Base-by-base conservation (phyloP, 1,140 invertebrate species). In the Aethina tumida region DNA sequence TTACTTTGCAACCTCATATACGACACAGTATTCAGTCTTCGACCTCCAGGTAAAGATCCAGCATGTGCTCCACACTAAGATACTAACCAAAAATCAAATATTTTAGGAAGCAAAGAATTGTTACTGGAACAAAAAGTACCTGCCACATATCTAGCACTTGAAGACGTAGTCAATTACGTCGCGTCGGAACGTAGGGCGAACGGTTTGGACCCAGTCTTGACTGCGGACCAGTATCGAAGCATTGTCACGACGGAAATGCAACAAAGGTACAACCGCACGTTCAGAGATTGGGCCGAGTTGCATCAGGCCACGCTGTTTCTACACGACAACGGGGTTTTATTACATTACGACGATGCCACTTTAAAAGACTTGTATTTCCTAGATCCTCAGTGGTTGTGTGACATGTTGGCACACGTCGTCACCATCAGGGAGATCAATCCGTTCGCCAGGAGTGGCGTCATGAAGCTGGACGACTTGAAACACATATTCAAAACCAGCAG, bases 301-400 rank as follows among this genome's bases (percentile, higher is more conserved):
- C 86, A 95, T 51, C 91, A 97, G 62, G 94, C 94, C 0, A 96
- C 93, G 0, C 74, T 89, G 41, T 98, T 98, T 66, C 73, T 98
- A 2, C 95, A 98, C 64, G 96, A 99, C 55, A 98, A 97, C 66
- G 96, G 87, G 30, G 84, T 99, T 14, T 67, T 99, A n/a, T 69
- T 98, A 0, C 93, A 98, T 65, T 99, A 97, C 59, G 94, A 98
- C 55, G 96, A 99, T 64, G 86, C 89, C 1, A 90, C 90, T 0
- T 66, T 99, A 0, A 88, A 91, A 56, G 93, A 98, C 67, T 69
- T 96, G 15, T 70, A 69, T 50, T 97, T 97, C 60, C 65, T 99
- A 9, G 89, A 97, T 65, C 94, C 95, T 0, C 95, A 98, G 58
- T 99, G 95, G 95, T 71, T 99, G 3, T 98, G 93, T 67, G 94